Evolutionary conservation across 2,888 invertebrate genomes (phyloP).

Genomic region (Ischnura elegans): DNA sequence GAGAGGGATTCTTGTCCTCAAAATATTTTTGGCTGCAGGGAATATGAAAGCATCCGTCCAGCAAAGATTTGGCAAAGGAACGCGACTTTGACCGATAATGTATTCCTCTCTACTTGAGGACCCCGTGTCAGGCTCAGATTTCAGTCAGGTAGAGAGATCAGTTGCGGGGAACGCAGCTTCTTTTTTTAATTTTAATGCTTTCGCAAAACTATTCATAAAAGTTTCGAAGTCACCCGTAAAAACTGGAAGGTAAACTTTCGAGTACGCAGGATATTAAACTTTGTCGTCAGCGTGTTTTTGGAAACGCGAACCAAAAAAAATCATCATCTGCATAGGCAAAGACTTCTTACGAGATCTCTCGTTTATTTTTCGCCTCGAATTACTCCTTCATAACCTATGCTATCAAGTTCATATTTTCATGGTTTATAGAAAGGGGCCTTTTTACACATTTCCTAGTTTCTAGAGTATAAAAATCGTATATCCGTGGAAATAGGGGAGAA

Average conservation of each 20-base stretch:
- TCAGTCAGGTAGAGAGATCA: constrained; percentile 6
- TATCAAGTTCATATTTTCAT: too few species aligned
- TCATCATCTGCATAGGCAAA: too few species aligned
- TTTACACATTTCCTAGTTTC: too few species aligned
- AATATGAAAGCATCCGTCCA: neutral
- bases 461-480: too few species aligned
- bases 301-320: neutral
- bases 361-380: too few species aligned
- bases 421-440: too few species aligned
- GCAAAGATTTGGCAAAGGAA: neutral
- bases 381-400: too few species aligned
- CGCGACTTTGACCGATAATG: neutral
- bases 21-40: neutral
- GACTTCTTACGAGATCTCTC: too few species aligned
- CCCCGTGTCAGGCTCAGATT: neutral
- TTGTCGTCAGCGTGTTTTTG: neutral
- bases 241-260: neutral
- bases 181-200: neutral
- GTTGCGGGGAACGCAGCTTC: neutral
- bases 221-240: neutral
- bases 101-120: neutral
- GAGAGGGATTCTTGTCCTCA: neutral
- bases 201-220: neutral
- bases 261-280: neutral
- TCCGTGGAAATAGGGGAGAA: too few species aligned